phyloP scores from a whole-genome alignment of 2,113 vertebrate genomes.

The Etheostoma spectabile region DNA sequence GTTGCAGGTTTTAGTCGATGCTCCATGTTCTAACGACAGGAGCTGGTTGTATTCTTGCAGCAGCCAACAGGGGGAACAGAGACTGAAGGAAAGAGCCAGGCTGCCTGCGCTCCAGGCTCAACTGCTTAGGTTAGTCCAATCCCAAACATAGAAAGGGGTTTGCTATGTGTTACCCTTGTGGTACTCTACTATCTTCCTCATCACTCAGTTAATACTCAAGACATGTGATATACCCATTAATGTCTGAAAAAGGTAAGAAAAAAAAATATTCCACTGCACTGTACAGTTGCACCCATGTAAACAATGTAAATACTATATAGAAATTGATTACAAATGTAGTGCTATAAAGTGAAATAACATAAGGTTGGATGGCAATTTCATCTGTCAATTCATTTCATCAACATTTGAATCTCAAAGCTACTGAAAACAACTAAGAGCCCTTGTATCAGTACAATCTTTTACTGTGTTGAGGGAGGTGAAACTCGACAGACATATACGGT shows the following conservation, averaged over 20 bases:
- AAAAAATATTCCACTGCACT: not conserved
- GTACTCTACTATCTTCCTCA: not conserved
- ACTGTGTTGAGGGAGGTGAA: not conserved
- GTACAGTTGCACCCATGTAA: not conserved
- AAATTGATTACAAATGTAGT: not conserved
- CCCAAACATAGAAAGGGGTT: not conserved
- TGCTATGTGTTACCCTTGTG: not conserved
- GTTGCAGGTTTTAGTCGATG: conserved; percentile 85
- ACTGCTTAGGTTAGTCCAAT: conserved; percentile 75
- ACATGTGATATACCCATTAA: not conserved
- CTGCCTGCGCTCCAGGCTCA: conserved; percentile 82
- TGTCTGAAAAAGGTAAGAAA: not conserved
- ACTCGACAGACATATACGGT: not conserved
- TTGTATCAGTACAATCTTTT: no score
- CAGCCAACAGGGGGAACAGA: conserved; percentile 77
- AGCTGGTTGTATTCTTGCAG: conserved; percentile 91
- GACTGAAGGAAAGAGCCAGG: conserved; percentile 74
- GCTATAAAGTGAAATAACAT: not conserved
- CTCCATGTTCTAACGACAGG: conserved; percentile 96
- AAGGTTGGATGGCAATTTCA: not conserved
- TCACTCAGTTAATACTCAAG: not conserved
- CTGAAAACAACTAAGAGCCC: not conserved
- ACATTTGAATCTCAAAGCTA: not conserved
- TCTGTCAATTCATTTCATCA: not conserved
- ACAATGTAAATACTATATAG: not conserved